A percentile compares a stretch with the other conserved stretches of the same genome.
Evolutionary conservation across 1,140 invertebrate genomes (phyloP).

Genomic region (Drosophila asahinai): DNA sequence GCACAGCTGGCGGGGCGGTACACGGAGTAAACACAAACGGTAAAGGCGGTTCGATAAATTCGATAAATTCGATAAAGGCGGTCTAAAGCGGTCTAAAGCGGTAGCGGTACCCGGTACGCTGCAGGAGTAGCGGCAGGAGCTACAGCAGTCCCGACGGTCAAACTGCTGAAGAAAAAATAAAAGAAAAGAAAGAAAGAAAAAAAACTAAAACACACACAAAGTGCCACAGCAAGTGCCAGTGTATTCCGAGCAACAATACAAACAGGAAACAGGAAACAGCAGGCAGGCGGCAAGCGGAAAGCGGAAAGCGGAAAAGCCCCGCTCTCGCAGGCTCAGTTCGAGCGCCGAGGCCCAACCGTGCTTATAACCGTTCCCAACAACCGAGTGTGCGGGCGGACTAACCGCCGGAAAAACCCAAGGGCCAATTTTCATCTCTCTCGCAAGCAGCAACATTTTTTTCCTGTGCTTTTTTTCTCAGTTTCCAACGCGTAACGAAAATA

Average conservation of each 20-base stretch:
- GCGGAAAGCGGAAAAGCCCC: slow-evolving; percentile 23
- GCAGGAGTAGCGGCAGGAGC: background rate
- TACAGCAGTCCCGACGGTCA: too few species aligned
- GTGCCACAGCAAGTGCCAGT: background rate
- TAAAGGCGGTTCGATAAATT: slow-evolving; percentile 1
- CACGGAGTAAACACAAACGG: slow-evolving; percentile 4
- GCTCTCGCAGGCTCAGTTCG: slow-evolving; percentile 14
- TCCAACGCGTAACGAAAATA: slow-evolving; percentile 26
- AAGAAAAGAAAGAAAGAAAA: too few species aligned
- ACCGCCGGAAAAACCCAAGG: slow-evolving; percentile 8
- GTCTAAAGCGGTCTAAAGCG: background rate
- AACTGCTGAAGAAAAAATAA: background rate
- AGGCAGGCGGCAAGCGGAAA: slow-evolving; percentile 19
- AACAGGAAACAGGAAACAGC: background rate
- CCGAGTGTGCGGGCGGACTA: slow-evolving; percentile 14
- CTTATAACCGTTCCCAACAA: slow-evolving; percentile 6
- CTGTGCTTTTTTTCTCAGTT: slow-evolving; percentile 77
- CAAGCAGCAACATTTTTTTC: slow-evolving; percentile 63
- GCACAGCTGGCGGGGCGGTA: slow-evolving; percentile 28
- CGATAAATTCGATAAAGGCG: background rate
- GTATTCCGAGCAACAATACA: background rate
- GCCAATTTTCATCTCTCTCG: background rate
- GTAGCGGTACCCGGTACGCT: background rate
- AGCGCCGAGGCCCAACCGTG: slow-evolving; percentile 32
- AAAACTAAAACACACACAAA: background rate